Base-by-base conservation (phyloP, 2,797 vertebrate species). In the Alauda arvensis region DNA sequence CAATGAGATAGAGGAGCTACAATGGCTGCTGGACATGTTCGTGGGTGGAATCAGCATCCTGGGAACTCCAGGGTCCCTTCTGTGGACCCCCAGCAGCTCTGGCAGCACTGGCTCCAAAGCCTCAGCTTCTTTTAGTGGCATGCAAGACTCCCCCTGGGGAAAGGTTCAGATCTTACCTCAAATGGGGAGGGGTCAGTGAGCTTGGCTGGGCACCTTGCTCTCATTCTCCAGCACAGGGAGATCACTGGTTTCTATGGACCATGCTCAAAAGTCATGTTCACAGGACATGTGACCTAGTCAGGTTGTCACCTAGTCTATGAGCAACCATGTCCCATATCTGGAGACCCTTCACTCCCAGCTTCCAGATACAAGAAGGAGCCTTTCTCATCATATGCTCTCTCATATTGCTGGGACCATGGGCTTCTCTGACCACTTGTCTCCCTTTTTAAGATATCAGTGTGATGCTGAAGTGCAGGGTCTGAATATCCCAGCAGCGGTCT, bases 371-470 rank as follows among this genome's bases (percentile, higher is more conserved):
- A 66, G 51, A 20, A 72, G 39, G 2, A 85, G 3, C 25, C 40
- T 81, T 85, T 81, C 34, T 42, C 5, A 31, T 28, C 53, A 13
- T 10, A 17, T 0, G 0, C 24, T 62, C 14, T 45, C 25, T 25
- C 1, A 0, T 39, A 17, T 24, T 8, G 18, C 31, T 68, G 55
- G 28, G 29, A 39, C 18, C 2, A 1, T 17, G 56, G 26, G 56
- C 29, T 75, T 75, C 51, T 83, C 31, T 3, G 2, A 42, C 65
- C 40, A 13, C n/a, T 49, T 7, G 18, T 66, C 19, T 72, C 49
- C 26, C 7, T 81, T 61, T 81, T 33, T 37, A 59, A 37, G 23
- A 18, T 19, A 49, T 14, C 33, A 48, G 10, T 14, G 45, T 39
- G 42, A 69, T 69, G 46, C 45, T 66, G 26, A 31, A 76, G 70